Percentiles rank a stretch among this genome's conserved stretches.
These are phyloP conservation scores for Brachionus plicatilis DNA, from an alignment of 1,140 invertebrate species.

Conservation along the genomic window DNA sequence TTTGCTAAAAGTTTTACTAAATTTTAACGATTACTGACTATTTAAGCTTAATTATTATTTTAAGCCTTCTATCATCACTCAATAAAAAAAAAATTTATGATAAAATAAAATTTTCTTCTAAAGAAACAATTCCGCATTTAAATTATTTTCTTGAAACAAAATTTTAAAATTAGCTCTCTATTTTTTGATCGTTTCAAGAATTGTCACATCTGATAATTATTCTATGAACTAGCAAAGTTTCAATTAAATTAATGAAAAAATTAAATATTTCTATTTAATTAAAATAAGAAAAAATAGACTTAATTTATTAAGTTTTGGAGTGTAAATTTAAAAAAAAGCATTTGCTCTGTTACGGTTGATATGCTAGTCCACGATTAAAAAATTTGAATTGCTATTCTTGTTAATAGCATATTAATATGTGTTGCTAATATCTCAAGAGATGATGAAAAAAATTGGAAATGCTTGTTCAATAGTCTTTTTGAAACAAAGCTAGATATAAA, in stretches of 20 bases:
- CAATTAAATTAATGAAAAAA: neutral
- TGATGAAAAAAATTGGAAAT: neutral
- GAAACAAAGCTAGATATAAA: neutral
- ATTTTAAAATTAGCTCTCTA: neutral
- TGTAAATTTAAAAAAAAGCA: neutral
- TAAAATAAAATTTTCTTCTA: neutral
- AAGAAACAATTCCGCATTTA: neutral
- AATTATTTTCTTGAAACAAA: neutral
- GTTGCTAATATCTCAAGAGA: neutral
- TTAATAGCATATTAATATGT: neutral
- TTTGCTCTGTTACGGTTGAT: neutral
- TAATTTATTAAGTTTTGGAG: no score
- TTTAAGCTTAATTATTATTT: neutral
- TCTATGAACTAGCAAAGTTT: neutral
- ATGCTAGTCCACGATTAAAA: neutral
- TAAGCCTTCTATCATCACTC: neutral
- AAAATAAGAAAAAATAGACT: neutral
- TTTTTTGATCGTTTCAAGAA: neutral
- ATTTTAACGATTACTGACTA: neutral
- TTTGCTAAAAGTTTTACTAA: neutral
- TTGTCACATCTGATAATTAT: neutral
- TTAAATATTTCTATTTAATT: neutral
- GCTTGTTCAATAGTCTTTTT: neutral
- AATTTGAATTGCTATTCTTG: neutral
- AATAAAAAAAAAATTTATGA: neutral